phyloP scores from a whole-genome alignment of 2,113 vertebrate species.

The Boleophthalmus pectinirostris region DNA sequence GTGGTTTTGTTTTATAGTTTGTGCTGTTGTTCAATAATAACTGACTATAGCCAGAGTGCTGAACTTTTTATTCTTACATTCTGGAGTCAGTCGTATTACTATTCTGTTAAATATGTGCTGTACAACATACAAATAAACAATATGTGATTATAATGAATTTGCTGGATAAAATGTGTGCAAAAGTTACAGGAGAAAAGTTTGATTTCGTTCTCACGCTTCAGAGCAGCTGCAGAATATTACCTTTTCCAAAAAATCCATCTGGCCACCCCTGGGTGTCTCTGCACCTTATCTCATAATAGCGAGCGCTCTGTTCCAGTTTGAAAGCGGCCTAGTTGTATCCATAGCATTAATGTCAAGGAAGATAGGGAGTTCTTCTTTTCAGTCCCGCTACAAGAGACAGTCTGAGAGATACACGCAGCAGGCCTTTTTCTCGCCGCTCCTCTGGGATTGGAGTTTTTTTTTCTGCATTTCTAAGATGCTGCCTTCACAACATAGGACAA shows the following conservation, averaged over 20 bases:
- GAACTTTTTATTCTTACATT: neutral
- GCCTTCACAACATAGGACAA: conserved; percentile 64
- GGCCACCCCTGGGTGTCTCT: conserved; percentile 28
- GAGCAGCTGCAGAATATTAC: conserved; percentile 18
- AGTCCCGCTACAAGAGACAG: conserved; percentile 52
- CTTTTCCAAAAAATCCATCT: conserved; percentile 17
- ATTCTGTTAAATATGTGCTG: neutral
- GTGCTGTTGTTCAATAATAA: neutral
- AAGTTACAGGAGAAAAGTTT: conserved; percentile 3
- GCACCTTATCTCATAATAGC: conserved; percentile 52
- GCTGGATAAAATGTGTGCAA: neutral
- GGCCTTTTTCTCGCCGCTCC: conserved; percentile 51
- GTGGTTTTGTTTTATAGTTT: neutral
- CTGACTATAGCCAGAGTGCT: neutral
- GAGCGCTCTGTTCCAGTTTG: conserved; percentile 44
- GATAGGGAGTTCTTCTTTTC: conserved; percentile 56
- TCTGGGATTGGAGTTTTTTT: conserved; percentile 38
- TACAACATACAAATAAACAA: conserved; percentile 4
- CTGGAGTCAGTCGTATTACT: neutral
- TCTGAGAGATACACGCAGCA: conserved; percentile 50
- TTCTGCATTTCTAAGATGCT: conserved; percentile 68
- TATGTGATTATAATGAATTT: neutral
- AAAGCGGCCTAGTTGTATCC: conserved; percentile 54
- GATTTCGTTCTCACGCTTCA: conserved; percentile 2
- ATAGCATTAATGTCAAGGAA: conserved; percentile 64